These are phyloP conservation scores for Nemapogon koenigi DNA, from an alignment of 2,888 invertebrate genomes.

Conservation along the genomic window DNA sequence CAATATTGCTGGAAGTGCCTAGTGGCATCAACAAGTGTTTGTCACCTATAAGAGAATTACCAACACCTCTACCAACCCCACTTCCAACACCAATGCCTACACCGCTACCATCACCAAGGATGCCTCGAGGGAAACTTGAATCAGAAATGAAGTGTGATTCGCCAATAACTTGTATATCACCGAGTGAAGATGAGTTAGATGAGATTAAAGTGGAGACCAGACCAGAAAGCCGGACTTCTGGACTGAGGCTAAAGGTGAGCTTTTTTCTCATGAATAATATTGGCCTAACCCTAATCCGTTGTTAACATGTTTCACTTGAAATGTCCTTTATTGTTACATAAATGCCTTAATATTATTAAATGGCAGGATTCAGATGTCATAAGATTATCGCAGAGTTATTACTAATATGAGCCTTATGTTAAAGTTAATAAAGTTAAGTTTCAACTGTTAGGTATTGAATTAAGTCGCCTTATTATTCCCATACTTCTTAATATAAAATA, in stretches of 20 bases:
- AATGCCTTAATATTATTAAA: too few species aligned
- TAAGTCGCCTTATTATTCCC: too few species aligned
- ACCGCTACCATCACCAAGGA: slow-evolving; percentile 61
- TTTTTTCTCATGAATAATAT: too few species aligned
- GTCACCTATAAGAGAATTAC: slow-evolving; percentile 80
- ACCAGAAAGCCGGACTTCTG: slow-evolving; percentile 35
- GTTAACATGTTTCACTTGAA: too few species aligned
- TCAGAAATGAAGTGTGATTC: slow-evolving; percentile 34
- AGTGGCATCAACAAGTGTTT: slow-evolving; percentile 77
- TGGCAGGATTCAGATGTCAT: too few species aligned
- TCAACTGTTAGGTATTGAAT: too few species aligned
- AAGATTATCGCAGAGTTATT: too few species aligned
- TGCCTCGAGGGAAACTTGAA: slow-evolving; percentile 46
- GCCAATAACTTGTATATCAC: slow-evolving; percentile 32
- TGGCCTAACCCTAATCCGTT: too few species aligned
- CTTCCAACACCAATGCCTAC: slow-evolving; percentile 70
- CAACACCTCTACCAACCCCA: slow-evolving; percentile 73
- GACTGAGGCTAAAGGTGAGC: slow-evolving; percentile 42
- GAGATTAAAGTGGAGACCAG: slow-evolving; percentile 40
- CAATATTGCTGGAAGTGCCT: slow-evolving; percentile 79
- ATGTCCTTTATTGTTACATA: too few species aligned
- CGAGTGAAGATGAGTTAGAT: slow-evolving; percentile 52
- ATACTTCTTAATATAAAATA: background rate
- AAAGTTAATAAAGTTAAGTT: too few species aligned
- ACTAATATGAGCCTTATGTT: too few species aligned